A percentile compares a stretch with the other conserved stretches of the same genome.
phyloP scores from a whole-genome alignment of 2,888 invertebrate species.

The Ornithoptera priamus region DNA sequence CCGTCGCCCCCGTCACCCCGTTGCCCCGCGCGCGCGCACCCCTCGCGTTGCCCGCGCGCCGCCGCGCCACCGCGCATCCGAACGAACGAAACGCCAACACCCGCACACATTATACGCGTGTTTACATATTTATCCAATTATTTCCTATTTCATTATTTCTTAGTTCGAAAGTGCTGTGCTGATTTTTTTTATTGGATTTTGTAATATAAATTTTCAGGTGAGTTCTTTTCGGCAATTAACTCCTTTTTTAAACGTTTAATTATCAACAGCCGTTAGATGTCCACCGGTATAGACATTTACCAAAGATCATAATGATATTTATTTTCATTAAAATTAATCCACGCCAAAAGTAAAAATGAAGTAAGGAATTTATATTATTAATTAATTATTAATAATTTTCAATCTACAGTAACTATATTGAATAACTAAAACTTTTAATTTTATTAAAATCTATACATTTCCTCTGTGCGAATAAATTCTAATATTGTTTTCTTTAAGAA shows the following conservation, averaged over 20 bases:
- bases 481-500: not conserved
- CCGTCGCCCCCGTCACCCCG: constrained; percentile 15
- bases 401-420: not conserved
- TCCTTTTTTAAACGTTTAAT: no score
- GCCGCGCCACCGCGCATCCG: constrained; percentile 69
- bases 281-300: no score
- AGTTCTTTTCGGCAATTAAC: constrained; percentile 34
- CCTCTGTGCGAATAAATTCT: not conserved
- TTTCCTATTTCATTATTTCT: constrained; percentile 42
- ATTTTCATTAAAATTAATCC: not conserved
- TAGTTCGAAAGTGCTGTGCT: constrained; percentile 45
- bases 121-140: constrained; percentile 58
- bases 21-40: constrained; percentile 47
- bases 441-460: not conserved
- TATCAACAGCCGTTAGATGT: no score
- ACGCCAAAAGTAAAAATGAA: not conserved
- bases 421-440: not conserved
- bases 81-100: constrained; percentile 71
- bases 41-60: constrained; percentile 63
- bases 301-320: not conserved
- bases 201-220: constrained; percentile 41
- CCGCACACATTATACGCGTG: constrained; percentile 53
- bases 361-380: not conserved
- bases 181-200: constrained; percentile 52
- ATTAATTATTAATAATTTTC: no score